A percentile compares a stretch with the other conserved stretches of the same genome.
Conservation (phyloP, 1,140 invertebrate species). For the Campoletis sonorensis region DNA sequence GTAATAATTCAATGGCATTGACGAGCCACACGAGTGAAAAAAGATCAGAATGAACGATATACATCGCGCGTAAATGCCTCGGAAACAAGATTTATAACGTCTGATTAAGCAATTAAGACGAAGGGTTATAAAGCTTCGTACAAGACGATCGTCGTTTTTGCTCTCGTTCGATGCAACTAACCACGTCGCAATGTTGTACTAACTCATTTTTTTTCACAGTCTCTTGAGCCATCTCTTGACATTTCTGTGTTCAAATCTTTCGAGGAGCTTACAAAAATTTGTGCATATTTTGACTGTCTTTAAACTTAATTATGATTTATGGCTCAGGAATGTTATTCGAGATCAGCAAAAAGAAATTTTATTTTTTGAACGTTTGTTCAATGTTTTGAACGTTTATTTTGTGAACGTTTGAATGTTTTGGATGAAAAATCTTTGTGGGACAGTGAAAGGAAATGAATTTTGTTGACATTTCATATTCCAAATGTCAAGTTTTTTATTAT, state of each 20-base stretch:
- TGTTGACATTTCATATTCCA: no score
- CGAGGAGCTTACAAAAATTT: neutral
- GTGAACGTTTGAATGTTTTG: no score
- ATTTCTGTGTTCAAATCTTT: neutral
- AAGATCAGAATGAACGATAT: constrained; percentile 46
- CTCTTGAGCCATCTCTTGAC: neutral
- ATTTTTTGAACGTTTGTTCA: no score
- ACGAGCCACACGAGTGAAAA: constrained; percentile 22
- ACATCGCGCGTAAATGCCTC: constrained; percentile 67
- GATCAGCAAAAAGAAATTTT: no score
- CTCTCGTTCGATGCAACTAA: constrained; percentile 4
- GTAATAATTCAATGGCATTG: constrained; percentile 14
- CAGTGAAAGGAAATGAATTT: no score
- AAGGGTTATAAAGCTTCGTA: neutral
- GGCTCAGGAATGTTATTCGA: no score
- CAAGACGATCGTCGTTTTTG: constrained; percentile 22
- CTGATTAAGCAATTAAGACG: constrained; percentile 74
- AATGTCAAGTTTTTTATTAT: no score
- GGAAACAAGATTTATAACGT: constrained; percentile 73
- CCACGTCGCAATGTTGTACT: neutral
- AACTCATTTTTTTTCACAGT: neutral
- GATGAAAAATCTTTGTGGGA: no score
- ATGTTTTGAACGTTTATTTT: no score
- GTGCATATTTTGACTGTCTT: neutral
- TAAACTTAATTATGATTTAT: no score